Evolutionary conservation across 2,113 vertebrate genomes (phyloP).

Genomic region (Machaerirhynchus nigripectus): DNA sequence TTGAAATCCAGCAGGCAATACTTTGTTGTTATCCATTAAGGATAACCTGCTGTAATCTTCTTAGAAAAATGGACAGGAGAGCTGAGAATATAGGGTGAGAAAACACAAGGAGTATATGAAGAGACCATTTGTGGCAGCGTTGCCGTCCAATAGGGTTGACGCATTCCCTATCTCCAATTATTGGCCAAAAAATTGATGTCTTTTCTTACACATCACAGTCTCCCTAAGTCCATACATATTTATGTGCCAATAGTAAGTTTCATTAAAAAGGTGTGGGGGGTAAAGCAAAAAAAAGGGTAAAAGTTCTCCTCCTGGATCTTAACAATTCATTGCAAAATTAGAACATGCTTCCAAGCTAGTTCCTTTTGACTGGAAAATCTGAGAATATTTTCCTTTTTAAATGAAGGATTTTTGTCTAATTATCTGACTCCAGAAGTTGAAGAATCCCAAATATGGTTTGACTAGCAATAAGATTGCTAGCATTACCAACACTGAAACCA

Average conservation of each 20-base stretch:
- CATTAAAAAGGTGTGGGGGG: background rate
- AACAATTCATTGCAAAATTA: background rate
- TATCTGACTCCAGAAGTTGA: background rate
- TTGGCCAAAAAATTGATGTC: background rate
- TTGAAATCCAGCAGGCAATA: background rate
- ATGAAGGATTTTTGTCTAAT: background rate
- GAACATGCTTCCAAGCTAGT: background rate
- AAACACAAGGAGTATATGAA: background rate
- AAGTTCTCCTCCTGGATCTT: background rate
- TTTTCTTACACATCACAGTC: background rate
- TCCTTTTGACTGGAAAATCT: background rate
- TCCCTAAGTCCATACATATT: background rate
- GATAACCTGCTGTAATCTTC: background rate
- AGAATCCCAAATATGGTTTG: background rate
- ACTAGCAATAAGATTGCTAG: background rate
- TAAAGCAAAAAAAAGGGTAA: background rate
- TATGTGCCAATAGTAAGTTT: background rate
- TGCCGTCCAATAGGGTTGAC: background rate
- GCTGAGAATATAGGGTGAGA: background rate
- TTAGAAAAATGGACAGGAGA: background rate
- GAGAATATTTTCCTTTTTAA: background rate
- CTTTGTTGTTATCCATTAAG: background rate
- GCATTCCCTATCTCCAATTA: background rate
- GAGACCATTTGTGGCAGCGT: background rate
- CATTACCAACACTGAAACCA: background rate